Base-by-base conservation (phyloP, 2,888 invertebrate genomes). In the Trachelus tabidus region DNA sequence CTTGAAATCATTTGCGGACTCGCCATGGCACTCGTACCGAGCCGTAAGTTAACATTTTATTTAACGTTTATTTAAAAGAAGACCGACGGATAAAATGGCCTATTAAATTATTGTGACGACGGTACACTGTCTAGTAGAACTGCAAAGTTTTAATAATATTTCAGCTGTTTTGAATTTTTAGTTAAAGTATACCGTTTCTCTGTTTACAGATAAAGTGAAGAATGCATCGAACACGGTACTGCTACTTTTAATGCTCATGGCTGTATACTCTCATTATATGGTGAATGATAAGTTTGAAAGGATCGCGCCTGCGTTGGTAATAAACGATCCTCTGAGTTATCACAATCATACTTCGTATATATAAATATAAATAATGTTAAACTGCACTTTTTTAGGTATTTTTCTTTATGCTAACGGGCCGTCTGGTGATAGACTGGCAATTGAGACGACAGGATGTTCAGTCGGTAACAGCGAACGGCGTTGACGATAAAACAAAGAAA, bases 211-310 rank as follows among this genome's bases (percentile, higher is more conserved):
- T 92, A 96, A 96, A 92, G 93, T 98, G 81, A 98, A 98, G 92
- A 97, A 98, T 91, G 94, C 95, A 75, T 97, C 98, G 73, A 99
- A 99, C 92, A 92, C 96, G 12, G 94, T 97, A 56, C 93, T 99
- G 80, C 93, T 99, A 71, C 83, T 96, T 76, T 92, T 98, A 83
- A 98, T 98, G 94, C 90, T 97, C 81, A 94, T 98, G 92, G 97
- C 98, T 68, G 96, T 98, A 77, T 98, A 98, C 92, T 98, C 98
- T 23, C 98, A 98, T 91, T 95, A 97, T 88, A 96, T 97, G 95
- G 97, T 98, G 56, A 97, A 97, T 76, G 98, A 98, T 91, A 97
- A 97, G 84, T 96, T 98, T 91, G 98, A 98, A 91, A 94, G 98
- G 85, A 96, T 96, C 77, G 98, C 97, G 23, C 97, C 97, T 0